Evolutionary conservation across 2,113 vertebrate genomes (phyloP).

Genomic region (Lathamus discolor): DNA sequence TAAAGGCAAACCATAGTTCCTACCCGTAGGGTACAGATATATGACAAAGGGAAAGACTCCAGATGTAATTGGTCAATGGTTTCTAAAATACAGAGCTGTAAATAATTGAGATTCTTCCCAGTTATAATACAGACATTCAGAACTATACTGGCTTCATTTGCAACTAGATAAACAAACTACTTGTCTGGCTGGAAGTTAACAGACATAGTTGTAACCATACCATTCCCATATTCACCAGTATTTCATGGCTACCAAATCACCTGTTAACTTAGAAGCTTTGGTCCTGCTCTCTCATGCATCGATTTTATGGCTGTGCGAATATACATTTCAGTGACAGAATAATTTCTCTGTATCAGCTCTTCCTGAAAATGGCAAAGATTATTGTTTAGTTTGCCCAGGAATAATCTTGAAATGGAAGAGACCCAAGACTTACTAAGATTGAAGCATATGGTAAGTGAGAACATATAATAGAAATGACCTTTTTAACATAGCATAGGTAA

Average conservation of each 20-base stretch:
- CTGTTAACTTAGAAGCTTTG: background rate
- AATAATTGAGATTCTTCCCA: background rate
- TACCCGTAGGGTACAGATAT: accelerated
- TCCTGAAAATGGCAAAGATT: background rate
- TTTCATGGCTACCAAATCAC: background rate
- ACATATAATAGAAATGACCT: background rate
- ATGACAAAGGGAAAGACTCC: background rate
- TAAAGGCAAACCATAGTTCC: background rate
- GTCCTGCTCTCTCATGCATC: background rate
- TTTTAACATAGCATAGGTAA: background rate
- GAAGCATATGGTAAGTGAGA: background rate
- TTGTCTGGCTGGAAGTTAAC: background rate
- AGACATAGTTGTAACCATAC: background rate
- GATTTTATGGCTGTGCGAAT: background rate
- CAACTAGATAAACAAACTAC: background rate
- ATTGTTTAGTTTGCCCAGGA: background rate
- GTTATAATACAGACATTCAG: background rate
- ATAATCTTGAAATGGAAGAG: background rate
- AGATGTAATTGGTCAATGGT: background rate
- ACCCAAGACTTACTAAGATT: background rate
- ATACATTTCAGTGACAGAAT: background rate
- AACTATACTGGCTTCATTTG: background rate
- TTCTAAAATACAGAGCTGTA: background rate
- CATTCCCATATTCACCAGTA: background rate
- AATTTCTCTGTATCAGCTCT: background rate